These are phyloP conservation scores for Bombyx mori DNA, from an alignment of 1,140 invertebrate genomes.

Conservation along the genomic window ASM3026992v2 NC_085125.1:5343001-5343500, in stretches of 20 bases:
- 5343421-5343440: too few relatives aligned
- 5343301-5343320: too few relatives aligned
- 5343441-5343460: too few relatives aligned
- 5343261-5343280: not conserved
- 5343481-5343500: too few relatives aligned
- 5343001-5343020: constrained; percentile 5
- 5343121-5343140: constrained; percentile 1
- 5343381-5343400: too few relatives aligned
- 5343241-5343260: not conserved
- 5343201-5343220: constrained; percentile 3
- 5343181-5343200: constrained; percentile 3
- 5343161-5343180: constrained; percentile 7
- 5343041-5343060: constrained; percentile 10
- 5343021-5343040: constrained; percentile 11
- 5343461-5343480: too few relatives aligned
- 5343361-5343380: too few relatives aligned
- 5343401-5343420: too few relatives aligned
- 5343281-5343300: too few relatives aligned
- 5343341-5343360: too few relatives aligned
- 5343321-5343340: too few relatives aligned
- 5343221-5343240: not conserved
- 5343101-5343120: not conserved
- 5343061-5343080: constrained; percentile 28
- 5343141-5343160: constrained; percentile 1
- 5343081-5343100: constrained; percentile 20